Conservation (phyloP, 2,888 invertebrate genomes). For the Caenorhabditis sulstoni region DNA sequence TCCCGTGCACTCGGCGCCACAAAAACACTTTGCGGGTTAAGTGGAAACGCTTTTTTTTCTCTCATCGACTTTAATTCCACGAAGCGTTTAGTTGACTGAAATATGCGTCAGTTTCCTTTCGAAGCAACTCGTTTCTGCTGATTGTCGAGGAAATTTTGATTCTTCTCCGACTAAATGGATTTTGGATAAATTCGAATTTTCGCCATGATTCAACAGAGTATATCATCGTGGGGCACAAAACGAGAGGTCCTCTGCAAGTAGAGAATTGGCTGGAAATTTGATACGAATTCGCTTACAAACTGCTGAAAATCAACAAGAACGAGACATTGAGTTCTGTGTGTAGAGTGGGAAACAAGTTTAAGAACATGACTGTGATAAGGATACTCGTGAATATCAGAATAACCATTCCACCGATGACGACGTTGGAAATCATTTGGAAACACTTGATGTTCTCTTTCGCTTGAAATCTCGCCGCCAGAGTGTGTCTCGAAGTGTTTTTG, state of each 20-base stretch:
- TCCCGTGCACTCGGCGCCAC: too few species aligned
- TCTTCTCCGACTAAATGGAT: slow-evolving; percentile 4
- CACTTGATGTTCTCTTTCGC: slow-evolving; percentile 31
- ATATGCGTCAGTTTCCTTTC: slow-evolving; percentile 28
- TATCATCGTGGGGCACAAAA: slow-evolving; percentile 19
- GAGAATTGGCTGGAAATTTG: too few species aligned
- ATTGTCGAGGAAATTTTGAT: not conserved
- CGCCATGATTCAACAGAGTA: slow-evolving; percentile 18
- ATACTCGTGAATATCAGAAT: slow-evolving; percentile 20
- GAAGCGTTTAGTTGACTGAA: slow-evolving; percentile 21
- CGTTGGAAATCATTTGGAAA: slow-evolving; percentile 21
- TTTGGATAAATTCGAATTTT: slow-evolving; percentile 14
- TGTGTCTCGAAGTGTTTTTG: slow-evolving; percentile 11
- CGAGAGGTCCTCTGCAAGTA: slow-evolving; percentile 22
- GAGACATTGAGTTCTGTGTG: slow-evolving; percentile 2
- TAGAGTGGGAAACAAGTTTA: slow-evolving; percentile 3
- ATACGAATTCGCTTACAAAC: too few species aligned
- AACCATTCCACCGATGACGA: slow-evolving; percentile 30
- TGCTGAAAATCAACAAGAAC: not conserved
- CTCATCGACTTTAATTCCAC: slow-evolving; percentile 5
- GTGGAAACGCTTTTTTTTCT: not conserved
- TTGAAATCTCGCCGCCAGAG: slow-evolving; percentile 26
- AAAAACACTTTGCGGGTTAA: too few species aligned
- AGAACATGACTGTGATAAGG: slow-evolving; percentile 2
- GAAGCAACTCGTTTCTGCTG: slow-evolving; percentile 3